A percentile compares a stretch with the other conserved stretches of the same genome.
phyloP scores from a whole-genome alignment of 2,797 vertebrate species.

The Rhadinocentrus ornatus region DNA sequence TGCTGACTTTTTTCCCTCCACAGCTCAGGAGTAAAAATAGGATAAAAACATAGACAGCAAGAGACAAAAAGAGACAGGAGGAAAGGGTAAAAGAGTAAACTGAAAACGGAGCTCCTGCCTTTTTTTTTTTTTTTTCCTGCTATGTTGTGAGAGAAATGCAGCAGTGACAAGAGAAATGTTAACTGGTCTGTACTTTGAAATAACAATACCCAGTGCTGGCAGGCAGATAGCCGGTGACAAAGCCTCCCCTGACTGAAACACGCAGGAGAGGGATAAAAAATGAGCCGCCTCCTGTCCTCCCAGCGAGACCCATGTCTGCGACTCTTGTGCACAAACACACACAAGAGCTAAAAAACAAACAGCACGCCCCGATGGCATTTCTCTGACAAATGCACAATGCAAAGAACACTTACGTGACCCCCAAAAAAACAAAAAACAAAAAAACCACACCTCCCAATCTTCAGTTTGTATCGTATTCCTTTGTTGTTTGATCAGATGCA shows the following conservation, averaged over 20 bases:
- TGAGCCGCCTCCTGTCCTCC: slow-evolving; percentile 54
- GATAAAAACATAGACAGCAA: slow-evolving; percentile 6
- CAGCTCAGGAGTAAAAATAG: slow-evolving; percentile 5
- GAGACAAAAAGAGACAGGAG: slow-evolving; percentile 9
- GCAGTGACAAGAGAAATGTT: slow-evolving; percentile 78
- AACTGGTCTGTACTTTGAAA: slow-evolving; percentile 72
- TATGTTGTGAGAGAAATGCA: slow-evolving; percentile 43
- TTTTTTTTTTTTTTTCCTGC: background rate
- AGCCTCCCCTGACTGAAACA: slow-evolving; percentile 62
- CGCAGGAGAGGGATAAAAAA: slow-evolving; percentile 60
- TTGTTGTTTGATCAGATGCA: slow-evolving; percentile 45
- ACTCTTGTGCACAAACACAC: slow-evolving; percentile 15
- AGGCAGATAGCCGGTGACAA: slow-evolving; percentile 80
- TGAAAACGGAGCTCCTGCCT: slow-evolving; percentile 15
- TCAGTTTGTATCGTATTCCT: slow-evolving; percentile 1
- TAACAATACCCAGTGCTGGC: slow-evolving; percentile 73
- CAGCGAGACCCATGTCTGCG: slow-evolving; percentile 39
- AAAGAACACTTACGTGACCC: slow-evolving; percentile 26
- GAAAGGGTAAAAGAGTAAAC: slow-evolving; percentile 26
- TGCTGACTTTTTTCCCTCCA: background rate
- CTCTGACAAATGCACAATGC: slow-evolving; percentile 48
- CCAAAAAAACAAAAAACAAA: slow-evolving; percentile 16
- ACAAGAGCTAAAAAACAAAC: slow-evolving; percentile 48
- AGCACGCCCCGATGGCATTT: slow-evolving; percentile 52
- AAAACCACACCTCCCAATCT: background rate